Evolutionary conservation across 2,113 vertebrate genomes (phyloP).

Genomic region (Panthera leo): DNA sequence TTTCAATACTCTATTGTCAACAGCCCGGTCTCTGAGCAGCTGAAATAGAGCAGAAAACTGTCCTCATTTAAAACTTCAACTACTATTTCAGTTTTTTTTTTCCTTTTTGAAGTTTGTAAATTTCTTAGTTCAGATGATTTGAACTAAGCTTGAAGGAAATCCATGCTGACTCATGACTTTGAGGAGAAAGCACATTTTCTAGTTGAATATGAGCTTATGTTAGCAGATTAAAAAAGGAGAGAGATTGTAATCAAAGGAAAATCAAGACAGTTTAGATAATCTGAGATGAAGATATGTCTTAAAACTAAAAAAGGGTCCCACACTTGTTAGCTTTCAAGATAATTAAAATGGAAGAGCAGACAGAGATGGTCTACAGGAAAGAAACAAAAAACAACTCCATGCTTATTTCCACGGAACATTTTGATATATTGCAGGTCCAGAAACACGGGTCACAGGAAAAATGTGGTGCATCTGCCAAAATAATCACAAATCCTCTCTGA

Average conservation of each 20-base stretch:
- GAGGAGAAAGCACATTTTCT: slow-evolving; percentile 40
- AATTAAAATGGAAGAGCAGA: slow-evolving; percentile 7
- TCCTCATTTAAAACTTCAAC: background rate
- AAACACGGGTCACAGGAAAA: slow-evolving; percentile 6
- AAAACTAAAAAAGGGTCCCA: background rate
- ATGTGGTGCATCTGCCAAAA: slow-evolving; percentile 49
- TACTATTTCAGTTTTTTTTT: background rate
- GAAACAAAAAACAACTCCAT: background rate
- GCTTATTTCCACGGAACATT: slow-evolving; percentile 24
- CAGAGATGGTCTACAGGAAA: background rate
- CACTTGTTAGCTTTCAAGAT: slow-evolving; percentile 4
- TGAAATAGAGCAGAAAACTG: slow-evolving; percentile 19
- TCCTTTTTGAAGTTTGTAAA: background rate
- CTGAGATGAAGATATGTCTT: background rate
- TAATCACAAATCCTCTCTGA: slow-evolving; percentile 15
- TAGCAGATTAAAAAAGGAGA: slow-evolving; percentile 6
- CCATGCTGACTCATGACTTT: slow-evolving; percentile 4
- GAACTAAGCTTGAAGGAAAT: slow-evolving; percentile 38
- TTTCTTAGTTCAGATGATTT: slow-evolving; percentile 22
- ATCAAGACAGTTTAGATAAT: slow-evolving; percentile 34
- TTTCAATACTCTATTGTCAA: background rate
- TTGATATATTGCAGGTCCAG: background rate
- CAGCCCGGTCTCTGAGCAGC: background rate
- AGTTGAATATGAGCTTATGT: slow-evolving; percentile 17
- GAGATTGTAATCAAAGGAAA: slow-evolving; percentile 52